phyloP scores from a whole-genome alignment of 2,888 invertebrate species.

The Ditylenchus weischeri region DNA sequence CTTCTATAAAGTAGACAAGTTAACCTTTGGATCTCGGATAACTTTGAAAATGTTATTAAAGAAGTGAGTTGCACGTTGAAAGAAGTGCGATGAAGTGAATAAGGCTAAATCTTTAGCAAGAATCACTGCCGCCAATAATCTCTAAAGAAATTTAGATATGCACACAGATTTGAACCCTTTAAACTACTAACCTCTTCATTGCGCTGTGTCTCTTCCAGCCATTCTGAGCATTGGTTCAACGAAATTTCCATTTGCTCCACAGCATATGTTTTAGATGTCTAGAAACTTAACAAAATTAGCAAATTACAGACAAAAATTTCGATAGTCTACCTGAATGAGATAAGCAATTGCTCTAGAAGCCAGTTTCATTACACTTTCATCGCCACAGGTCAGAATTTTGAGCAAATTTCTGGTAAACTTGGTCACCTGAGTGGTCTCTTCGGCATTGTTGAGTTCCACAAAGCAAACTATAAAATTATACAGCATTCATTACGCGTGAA shows the following conservation, averaged over 20 bases:
- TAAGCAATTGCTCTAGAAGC: constrained; percentile 92
- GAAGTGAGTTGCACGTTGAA: constrained; percentile 62
- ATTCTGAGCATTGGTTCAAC: constrained; percentile 89
- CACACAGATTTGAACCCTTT: no score
- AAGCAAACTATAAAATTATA: constrained; percentile 72
- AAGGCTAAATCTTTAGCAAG: constrained; percentile 87
- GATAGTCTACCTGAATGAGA: constrained; percentile 68
- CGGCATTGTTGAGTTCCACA: constrained; percentile 78
- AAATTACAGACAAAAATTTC: neutral
- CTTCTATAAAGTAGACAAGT: neutral
- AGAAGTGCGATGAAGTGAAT: constrained; percentile 94
- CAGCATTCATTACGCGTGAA: no score
- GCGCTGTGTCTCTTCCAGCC: constrained; percentile 79
- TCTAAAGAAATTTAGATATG: neutral
- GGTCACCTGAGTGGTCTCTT: constrained; percentile 71
- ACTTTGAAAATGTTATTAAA: constrained; percentile 59
- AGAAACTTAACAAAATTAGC: no score
- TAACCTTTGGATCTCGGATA: constrained; percentile 51
- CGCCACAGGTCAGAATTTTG: constrained; percentile 33
- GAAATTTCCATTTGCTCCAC: constrained; percentile 97
- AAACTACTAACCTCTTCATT: constrained; percentile 66
- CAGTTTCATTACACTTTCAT: constrained; percentile 79
- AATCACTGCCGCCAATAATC: constrained; percentile 60
- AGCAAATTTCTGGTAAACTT: constrained; percentile 85
- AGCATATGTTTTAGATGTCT: constrained; percentile 76